Conservation (phyloP, 2,888 invertebrate genomes). For the Sabatieria punctata region DNA sequence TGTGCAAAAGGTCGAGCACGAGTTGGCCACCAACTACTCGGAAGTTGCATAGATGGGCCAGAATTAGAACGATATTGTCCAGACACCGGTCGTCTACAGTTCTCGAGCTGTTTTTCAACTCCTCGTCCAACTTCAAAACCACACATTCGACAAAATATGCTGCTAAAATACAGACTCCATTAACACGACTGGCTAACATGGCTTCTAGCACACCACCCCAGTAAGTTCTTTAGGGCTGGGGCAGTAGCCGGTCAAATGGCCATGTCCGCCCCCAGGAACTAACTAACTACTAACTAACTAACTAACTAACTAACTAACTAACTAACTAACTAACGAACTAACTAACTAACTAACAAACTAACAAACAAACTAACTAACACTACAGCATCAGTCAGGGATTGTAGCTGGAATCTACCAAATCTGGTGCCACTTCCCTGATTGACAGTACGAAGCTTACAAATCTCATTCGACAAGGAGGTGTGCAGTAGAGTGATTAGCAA, state of each 20-base stretch:
- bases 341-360: not conserved
- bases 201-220: too few species aligned
- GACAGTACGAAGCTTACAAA: constrained; percentile 44
- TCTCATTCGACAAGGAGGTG: constrained; percentile 73
- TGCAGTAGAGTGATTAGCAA: constrained; percentile 65
- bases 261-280: too few species aligned
- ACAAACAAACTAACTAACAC: too few species aligned
- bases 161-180: too few species aligned
- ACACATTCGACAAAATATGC: constrained; percentile 58
- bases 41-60: constrained; percentile 70
- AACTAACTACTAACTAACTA: too few species aligned
- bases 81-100: constrained; percentile 54
- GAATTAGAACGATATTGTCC: constrained; percentile 58
- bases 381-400: too few species aligned
- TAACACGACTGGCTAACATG: too few species aligned
- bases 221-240: too few species aligned
- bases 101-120: constrained; percentile 25
- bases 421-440: constrained; percentile 6
- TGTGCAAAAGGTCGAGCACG: not conserved
- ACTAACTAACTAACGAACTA: too few species aligned
- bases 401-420: too few species aligned
- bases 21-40: constrained; percentile 42
- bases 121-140: constrained; percentile 47
- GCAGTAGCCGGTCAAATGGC: too few species aligned
- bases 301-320: too few species aligned